phyloP scores from a whole-genome alignment of 2,888 invertebrate genomes.

The Conistra vaccinii region DNA sequence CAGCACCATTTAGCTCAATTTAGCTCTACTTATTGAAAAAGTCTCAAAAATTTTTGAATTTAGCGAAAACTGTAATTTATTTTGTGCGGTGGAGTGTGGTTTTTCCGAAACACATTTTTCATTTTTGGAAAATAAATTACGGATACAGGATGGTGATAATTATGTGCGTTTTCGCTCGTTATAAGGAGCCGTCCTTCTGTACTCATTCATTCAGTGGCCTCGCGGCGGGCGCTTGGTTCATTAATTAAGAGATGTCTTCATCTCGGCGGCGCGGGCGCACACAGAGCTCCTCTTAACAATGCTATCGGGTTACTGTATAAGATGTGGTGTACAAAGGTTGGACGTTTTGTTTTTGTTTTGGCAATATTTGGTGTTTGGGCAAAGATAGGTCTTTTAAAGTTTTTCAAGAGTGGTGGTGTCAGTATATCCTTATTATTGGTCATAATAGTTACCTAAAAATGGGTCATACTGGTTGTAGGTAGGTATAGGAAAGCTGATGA shows the following conservation, averaged over 20 bases:
- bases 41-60: too few relatives aligned
- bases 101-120: background rate
- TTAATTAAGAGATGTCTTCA: conserved; percentile 68
- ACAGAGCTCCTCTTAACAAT: conserved; percentile 64
- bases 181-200: background rate
- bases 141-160: background rate
- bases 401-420: background rate
- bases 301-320: conserved; percentile 66
- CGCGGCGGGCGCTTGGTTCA: conserved; percentile 62
- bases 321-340: conserved; percentile 50
- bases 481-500: background rate
- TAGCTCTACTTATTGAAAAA: too few relatives aligned
- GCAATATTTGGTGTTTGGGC: conserved; percentile 14
- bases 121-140: background rate
- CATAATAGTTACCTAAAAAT: background rate
- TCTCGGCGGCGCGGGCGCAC: conserved; percentile 57
- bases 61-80: too few relatives aligned
- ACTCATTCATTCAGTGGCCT: background rate
- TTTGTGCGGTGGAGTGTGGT: background rate
- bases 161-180: background rate
- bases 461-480: background rate
- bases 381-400: conserved; percentile 33
- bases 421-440: conserved; percentile 6
- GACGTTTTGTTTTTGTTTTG: conserved; percentile 31
- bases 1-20: too few relatives aligned